These are phyloP conservation scores for Rhizoglyphus robini DNA, from an alignment of 1,140 invertebrate genomes.

Conservation along the genomic window DNA sequence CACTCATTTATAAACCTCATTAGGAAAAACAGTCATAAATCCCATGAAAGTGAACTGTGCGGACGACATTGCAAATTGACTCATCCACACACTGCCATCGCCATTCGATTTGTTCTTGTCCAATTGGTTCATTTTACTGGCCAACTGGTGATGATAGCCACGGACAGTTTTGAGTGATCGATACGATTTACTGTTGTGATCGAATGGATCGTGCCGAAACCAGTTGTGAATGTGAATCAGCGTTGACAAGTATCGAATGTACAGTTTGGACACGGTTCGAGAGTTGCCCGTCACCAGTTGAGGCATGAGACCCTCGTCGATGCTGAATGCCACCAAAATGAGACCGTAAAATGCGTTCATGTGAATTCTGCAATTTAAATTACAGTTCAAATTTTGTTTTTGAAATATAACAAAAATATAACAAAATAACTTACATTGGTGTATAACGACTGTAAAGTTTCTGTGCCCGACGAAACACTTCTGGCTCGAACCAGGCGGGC, in stretches of 20 bases:
- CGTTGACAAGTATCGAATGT: constrained; percentile 22
- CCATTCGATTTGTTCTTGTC: too few species aligned
- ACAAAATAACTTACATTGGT: constrained; percentile 21
- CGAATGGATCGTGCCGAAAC: constrained; percentile 22
- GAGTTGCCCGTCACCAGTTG: constrained; percentile 21
- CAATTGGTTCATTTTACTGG: constrained; percentile 19
- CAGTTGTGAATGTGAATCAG: constrained; percentile 22
- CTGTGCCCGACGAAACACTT: constrained; percentile 17
- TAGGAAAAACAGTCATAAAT: constrained; percentile 28
- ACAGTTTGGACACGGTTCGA: constrained; percentile 18
- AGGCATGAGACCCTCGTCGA: neutral
- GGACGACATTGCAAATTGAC: constrained; percentile 15
- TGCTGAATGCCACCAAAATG: constrained; percentile 14
- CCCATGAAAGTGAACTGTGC: constrained; percentile 31
- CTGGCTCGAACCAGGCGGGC: constrained; percentile 20
- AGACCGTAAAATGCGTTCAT: constrained; percentile 17
- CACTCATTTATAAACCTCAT: too few species aligned
- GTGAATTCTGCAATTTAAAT: neutral
- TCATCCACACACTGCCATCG: neutral
- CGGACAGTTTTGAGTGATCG: constrained; percentile 16
- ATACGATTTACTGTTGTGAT: constrained; percentile 12
- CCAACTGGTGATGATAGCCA: constrained; percentile 16
- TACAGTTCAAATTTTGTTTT: too few species aligned
- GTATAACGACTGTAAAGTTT: constrained; percentile 14
- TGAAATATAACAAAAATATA: too few species aligned